Base-by-base conservation (phyloP, 2,888 invertebrate species). In the Taenaris catops region DNA sequence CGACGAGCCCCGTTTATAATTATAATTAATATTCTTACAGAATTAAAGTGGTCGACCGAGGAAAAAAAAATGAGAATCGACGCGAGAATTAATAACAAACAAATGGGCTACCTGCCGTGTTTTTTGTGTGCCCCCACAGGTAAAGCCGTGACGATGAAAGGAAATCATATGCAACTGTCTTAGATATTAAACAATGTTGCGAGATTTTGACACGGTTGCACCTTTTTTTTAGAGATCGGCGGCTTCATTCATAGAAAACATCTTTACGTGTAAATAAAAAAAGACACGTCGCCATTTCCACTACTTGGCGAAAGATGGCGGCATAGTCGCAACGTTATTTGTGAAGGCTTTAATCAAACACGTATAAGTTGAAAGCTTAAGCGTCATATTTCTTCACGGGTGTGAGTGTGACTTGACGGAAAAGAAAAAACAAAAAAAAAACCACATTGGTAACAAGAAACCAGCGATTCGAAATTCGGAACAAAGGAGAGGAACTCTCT, bases 51-150 rank as follows among this genome's bases (percentile, higher is more conserved):
- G 80, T 68, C 71, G 80, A 69, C 61, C 63, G 59, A 38, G 55
- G 80, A n/a, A n/a, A n/a, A 74, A 81, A 73, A 75, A 73, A 75
- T 62, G 62, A 71, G 71, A 74, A 75, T 73, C 80, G 79, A 80
- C 70, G 79, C 83, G 80, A 81, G 86, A 84, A 83, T 86, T 86
- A 84, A 86, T 86, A 86, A 86, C 83, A 86, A 86, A 86, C 86
- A 86, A 86, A 86, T 86, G 84, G 75, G 84, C 86, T 86, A 86
- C 86, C 86, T 86, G 86, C 72, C 65, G 73, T 59, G 78, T 81
- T 86, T 86, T 86, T 86, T 86, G 81, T 84, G 67, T 55, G 64
- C 69, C 68, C 71, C 70, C 71, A 76, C 84, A 86, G 84, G 84
- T 83, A 84, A 69, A 55, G 58, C 56, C 56, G 67, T 61, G 68